Percentiles rank a stretch among this genome's conserved stretches.
These are phyloP conservation scores for Melospiza melodia DNA, from an alignment of 2,113 vertebrate genomes.

Conservation along the genomic window DNA sequence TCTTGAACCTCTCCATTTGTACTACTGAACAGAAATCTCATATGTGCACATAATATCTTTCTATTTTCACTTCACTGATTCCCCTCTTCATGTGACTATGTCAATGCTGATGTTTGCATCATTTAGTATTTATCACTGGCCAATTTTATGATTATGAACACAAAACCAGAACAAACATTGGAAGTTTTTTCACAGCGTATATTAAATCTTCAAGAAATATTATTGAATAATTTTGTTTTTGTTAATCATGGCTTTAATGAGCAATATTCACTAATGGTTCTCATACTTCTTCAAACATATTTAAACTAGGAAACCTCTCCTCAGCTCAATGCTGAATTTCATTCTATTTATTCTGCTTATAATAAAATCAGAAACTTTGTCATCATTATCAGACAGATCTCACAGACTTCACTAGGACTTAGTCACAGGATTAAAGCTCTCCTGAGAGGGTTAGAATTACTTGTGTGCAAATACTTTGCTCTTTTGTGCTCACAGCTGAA, in stretches of 20 bases:
- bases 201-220: neutral
- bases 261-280: neutral
- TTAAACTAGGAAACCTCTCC: neutral
- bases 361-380: neutral
- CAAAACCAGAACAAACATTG: neutral
- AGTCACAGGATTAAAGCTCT: neutral
- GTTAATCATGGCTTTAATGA: neutral
- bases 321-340: neutral
- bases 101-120: neutral
- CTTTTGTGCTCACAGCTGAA: neutral
- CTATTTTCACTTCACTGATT: neutral
- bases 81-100: neutral
- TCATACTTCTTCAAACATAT: neutral
- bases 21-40: neutral
- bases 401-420: neutral
- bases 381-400: neutral
- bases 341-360: neutral
- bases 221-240: neutral
- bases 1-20: neutral
- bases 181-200: neutral
- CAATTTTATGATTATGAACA: neutral
- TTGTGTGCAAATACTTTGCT: neutral
- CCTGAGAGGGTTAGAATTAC: neutral
- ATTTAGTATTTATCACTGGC: neutral
- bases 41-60: neutral